A percentile compares a stretch with the other conserved stretches of the same genome.
Conservation (phyloP, 2,888 invertebrate genomes). For the Phania funesta region DNA sequence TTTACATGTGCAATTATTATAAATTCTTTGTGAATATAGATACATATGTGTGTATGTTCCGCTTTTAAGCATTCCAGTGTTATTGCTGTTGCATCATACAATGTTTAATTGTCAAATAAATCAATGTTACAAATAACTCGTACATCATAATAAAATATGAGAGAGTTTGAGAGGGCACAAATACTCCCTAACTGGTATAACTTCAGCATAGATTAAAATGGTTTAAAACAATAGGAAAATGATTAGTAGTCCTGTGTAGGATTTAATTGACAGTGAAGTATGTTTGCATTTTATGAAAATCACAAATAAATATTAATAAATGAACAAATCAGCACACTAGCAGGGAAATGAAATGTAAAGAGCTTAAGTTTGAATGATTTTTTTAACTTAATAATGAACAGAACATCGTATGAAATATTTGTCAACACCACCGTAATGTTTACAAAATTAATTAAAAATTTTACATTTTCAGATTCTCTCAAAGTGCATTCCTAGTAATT, state of each 20-base stretch:
- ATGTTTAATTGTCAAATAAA: conserved; percentile 68
- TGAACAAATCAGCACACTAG: not conserved
- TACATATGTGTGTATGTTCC: not conserved
- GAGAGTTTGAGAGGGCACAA: conserved; percentile 34
- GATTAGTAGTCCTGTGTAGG: conserved; percentile 48
- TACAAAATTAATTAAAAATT: too few relatives aligned
- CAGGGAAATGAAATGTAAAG: conserved; percentile 1
- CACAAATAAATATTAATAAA: conserved; percentile 8
- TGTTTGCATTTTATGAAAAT: conserved; percentile 59
- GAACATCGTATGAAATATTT: too few relatives aligned
- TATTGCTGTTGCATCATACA: conserved; percentile 30
- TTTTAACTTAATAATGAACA: conserved; percentile 32
- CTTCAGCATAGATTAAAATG: conserved; percentile 15
- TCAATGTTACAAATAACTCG: conserved; percentile 67
- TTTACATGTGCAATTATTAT: conserved; percentile 70
- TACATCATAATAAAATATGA: conserved; percentile 52
- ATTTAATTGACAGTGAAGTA: conserved; percentile 61
- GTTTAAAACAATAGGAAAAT: conserved; percentile 27
- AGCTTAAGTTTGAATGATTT: conserved; percentile 47
- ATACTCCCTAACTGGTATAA: not conserved
- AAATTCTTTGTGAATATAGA: conserved; percentile 44
- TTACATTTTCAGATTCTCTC: too few relatives aligned
- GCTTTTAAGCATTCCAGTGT: conserved; percentile 24
- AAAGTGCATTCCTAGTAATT: too few relatives aligned
- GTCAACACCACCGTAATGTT: not conserved